Conservation (phyloP, 2,888 invertebrate species). For the Tachina grossa region DNA sequence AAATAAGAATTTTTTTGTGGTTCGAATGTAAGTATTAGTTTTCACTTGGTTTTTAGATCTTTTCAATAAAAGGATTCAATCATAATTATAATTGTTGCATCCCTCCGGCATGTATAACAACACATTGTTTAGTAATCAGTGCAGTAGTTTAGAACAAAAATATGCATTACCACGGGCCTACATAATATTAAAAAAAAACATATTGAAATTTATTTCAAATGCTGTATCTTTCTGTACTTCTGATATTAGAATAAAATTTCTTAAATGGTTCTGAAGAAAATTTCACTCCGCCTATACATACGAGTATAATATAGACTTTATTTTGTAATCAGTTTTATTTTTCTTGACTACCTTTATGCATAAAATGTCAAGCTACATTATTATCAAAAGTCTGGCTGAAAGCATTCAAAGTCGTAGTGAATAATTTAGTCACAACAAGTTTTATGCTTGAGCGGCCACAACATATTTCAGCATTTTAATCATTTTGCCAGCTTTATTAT, state of each 20-base stretch:
- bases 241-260: neutral
- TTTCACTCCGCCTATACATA: neutral
- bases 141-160: no score
- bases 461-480: slow-evolving; percentile 28
- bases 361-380: slow-evolving; percentile 37
- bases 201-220: no score
- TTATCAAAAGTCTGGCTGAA: neutral
- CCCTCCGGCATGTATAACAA: no score
- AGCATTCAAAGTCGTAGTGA: slow-evolving; percentile 4
- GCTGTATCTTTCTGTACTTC: no score
- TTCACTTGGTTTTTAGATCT: no score
- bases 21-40: no score
- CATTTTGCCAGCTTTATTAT: slow-evolving; percentile 25
- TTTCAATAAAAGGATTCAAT: no score
- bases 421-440: slow-evolving; percentile 50
- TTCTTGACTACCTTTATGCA: neutral
- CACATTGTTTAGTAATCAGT: no score
- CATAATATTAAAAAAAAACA: no score
- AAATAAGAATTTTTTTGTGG: no score
- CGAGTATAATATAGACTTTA: neutral
- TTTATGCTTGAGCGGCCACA: slow-evolving; percentile 35
- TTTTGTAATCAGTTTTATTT: neutral
- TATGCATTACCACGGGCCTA: no score
- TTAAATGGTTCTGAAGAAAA: neutral
- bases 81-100: no score